Percentiles rank a stretch among this genome's conserved stretches.
Conservation (phyloP, 30 jellyfish, hydroid and myxozoan species). For the Phacellophora camtschatica region DNA sequence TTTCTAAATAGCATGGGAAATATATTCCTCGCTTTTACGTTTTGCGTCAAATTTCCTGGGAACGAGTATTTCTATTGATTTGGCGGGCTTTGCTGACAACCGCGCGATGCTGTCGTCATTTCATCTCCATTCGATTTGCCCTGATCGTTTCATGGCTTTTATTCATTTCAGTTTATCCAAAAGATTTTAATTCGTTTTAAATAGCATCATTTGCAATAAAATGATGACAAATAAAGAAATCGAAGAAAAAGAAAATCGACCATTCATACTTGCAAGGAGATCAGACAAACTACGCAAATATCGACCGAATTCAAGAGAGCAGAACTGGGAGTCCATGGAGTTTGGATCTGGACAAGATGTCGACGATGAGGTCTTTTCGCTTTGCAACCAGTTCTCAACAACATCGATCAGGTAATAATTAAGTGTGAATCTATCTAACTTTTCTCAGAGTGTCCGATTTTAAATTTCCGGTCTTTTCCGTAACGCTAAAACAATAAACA, state of each 20-base stretch:
- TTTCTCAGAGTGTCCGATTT: too few species aligned
- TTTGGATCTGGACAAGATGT: slow-evolving; percentile 48
- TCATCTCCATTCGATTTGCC: neutral
- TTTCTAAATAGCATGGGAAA: neutral
- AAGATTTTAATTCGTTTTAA: too few species aligned
- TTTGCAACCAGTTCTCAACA: slow-evolving; percentile 45
- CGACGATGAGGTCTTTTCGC: slow-evolving; percentile 63
- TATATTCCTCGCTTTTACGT: neutral
- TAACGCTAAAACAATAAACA: too few species aligned
- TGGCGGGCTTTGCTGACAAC: slow-evolving; percentile 68
- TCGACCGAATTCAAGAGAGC: slow-evolving; percentile 30
- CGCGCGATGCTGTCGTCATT: slow-evolving; percentile 13
- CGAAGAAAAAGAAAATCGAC: slow-evolving; percentile 55
- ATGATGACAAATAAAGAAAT: neutral
- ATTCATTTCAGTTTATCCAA: too few species aligned
- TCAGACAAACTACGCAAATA: slow-evolving; percentile 40
- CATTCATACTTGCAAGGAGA: slow-evolving; percentile 54
- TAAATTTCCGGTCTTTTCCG: too few species aligned
- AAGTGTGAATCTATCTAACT: too few species aligned
- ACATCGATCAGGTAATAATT: slow-evolving; percentile 37
- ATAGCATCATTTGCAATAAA: neutral
- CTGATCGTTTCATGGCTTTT: neutral
- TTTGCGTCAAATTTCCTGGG: slow-evolving; percentile 24
- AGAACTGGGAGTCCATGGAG: slow-evolving; percentile 41
- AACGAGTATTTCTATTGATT: neutral